These are phyloP conservation scores for Autographa gamma DNA, from an alignment of 2,888 invertebrate genomes.

Conservation along the genomic window DNA sequence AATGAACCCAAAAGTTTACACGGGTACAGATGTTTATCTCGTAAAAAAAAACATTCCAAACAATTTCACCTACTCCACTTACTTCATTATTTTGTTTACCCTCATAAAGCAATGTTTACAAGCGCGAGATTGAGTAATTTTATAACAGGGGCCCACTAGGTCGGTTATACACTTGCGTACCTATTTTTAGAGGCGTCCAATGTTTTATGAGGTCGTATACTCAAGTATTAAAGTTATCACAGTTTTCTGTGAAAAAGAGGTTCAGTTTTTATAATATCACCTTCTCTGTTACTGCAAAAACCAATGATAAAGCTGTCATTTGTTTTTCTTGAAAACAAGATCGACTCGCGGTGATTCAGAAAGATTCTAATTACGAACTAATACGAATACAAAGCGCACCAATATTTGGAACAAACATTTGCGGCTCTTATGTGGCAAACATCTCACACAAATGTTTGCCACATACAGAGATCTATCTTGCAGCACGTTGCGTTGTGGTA, in stretches of 20 bases:
- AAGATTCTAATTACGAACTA: too few species aligned
- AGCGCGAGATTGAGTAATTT: slow-evolving; percentile 55
- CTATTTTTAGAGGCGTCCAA: neutral
- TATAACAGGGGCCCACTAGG: slow-evolving; percentile 38
- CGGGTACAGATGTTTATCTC: slow-evolving; percentile 5
- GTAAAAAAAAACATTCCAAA: slow-evolving; percentile 31
- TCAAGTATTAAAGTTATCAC: neutral
- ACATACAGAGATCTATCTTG: neutral
- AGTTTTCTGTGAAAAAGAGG: neutral
- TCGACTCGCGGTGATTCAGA: too few species aligned
- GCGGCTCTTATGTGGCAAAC: too few species aligned
- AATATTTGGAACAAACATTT: too few species aligned
- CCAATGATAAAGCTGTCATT: neutral
- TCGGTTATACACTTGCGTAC: slow-evolving; percentile 33
- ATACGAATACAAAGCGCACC: too few species aligned
- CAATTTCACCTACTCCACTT: slow-evolving; percentile 45
- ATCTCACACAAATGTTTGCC: neutral
- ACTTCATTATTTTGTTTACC: slow-evolving; percentile 48
- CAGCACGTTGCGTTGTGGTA: neutral
- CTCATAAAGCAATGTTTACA: slow-evolving; percentile 53
- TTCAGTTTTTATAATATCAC: neutral
- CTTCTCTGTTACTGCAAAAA: neutral
- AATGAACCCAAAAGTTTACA: slow-evolving; percentile 4
- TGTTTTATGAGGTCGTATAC: neutral
- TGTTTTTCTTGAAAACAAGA: neutral